Base-by-base conservation (phyloP, 2,113 vertebrate species). In the Melospiza melodia region DNA sequence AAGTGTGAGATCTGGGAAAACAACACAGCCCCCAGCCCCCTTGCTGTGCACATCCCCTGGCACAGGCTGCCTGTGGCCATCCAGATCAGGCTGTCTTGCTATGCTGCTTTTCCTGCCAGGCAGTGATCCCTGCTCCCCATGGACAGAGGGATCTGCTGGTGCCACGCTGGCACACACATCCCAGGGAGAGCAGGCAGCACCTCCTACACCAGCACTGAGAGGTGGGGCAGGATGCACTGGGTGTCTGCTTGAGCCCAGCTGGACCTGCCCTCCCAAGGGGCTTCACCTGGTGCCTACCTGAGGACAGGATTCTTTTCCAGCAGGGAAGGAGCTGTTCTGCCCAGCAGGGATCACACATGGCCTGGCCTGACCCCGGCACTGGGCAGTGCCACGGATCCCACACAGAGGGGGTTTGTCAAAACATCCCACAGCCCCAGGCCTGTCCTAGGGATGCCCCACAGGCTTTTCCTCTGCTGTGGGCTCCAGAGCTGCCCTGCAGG, bases 121-220 rank as follows among this genome's bases (percentile, higher is more conserved):
- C 55, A 49, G 43, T 1, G 4, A 21, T 54, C 18, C 0, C 0
- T 10, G 18, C 35, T 91, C 63, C 84, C 55, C 28, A 5, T 1
- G 5, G 68, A 24, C 68, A 61, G 15, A 83, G 75, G 62, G 62
- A 43, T 27, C 52, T 67, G 46, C 37, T 6, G 0, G 51, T 44
- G 69, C 71, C 57, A n/a, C 1, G 0, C 25, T 2, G 24, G 3
- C 4, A 5, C 0, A 0, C 2, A 2, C 49, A 28, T 49, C 68
- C 37, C 0, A 0, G 14, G 41, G 18, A 68, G 48, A 62, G 52
- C 46, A 57, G 48, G 37, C 72, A 72, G 62, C 37, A 16, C 9
- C 5, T 39, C 59, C 30, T 30, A 1, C 3, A 31, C 27, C 2
- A 4, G 46, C 62, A 6, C 57, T 0, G 0, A 24, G 37, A 61